Evolutionary conservation across 1,140 invertebrate genomes (phyloP), one percentile per base, ranked within the genome.

Genomic region (Pogonomyrmex californicus): DNA sequence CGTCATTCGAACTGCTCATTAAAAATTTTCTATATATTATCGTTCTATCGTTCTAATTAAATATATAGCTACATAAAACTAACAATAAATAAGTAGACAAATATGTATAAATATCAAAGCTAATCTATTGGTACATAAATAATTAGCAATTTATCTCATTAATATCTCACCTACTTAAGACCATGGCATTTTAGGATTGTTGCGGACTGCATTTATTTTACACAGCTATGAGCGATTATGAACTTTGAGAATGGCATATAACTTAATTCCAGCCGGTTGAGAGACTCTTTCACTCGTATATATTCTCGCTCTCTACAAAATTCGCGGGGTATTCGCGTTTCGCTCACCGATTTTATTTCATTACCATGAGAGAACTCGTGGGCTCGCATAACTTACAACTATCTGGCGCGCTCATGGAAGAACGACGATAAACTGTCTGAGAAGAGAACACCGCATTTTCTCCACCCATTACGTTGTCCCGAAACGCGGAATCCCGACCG

Each of bases 361-460:
- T 81, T 56, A 70, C 63, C 36, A 56, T 70, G 77, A 70, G 77
- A 70, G 63, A 81, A 81, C 38, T 47, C 76, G 76, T 56, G 76
- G 65, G 76, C 33, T 41, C 78, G 78, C 78, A 70, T 81, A 81
- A 81, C 63, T 81, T 81, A 41, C 30, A 54, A 56, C 78, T 81
- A 44, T 70, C 65, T 70, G 23, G 63, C 49, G 63, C 49, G 63
- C 49, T 70, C 49, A n/a, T 68, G 63, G 49, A 81, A 58, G 23
- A 81, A 23, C 56, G 49, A 68, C 77, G 62, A 81, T 81, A 81
- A 81, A 81, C 63, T 56, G 49, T 66, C 60, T 51, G 60, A 65
- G 76, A 30, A 78, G 44, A 65, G 76, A 47, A 66, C 76, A 56
- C 33, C 56, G 65, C 41, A 41, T 79, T 79, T 79, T 79, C 77